Evolutionary conservation across 2,888 invertebrate genomes (phyloP).

Genomic region (Acrocyrtus sp.): DNA sequence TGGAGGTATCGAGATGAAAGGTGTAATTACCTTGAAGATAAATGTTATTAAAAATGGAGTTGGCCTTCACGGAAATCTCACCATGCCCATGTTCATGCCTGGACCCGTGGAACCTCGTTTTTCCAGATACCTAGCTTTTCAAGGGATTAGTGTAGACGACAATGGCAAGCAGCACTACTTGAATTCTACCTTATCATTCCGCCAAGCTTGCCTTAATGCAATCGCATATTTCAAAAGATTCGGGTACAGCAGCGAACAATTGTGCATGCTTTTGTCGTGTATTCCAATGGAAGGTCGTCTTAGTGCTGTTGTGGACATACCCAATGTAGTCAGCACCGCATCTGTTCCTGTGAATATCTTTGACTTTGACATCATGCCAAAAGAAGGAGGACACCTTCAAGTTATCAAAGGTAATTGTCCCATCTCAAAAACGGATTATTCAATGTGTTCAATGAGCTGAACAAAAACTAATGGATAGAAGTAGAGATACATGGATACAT

Average conservation of each 20-base stretch:
- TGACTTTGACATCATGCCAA: too few relatives aligned
- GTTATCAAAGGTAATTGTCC: too few relatives aligned
- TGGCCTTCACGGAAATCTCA: constrained; percentile 28
- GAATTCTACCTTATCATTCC: constrained; percentile 42
- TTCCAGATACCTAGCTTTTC: constrained; percentile 50
- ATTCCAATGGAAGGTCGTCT: constrained; percentile 49
- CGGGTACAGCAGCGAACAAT: constrained; percentile 53
- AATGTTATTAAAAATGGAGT: constrained; percentile 53
- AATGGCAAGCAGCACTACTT: constrained; percentile 44
- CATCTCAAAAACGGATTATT: too few relatives aligned
- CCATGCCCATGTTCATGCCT: constrained; percentile 55
- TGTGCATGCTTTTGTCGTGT: constrained; percentile 38
- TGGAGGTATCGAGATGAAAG: constrained; percentile 58
- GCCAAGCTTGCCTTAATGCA: constrained; percentile 45
- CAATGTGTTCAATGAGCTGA: too few relatives aligned
- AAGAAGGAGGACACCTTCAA: too few relatives aligned
- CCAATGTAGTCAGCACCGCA: constrained; percentile 52
- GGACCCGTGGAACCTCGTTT: constrained; percentile 55
- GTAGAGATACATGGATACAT: too few relatives aligned
- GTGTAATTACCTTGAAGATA: constrained; percentile 37
- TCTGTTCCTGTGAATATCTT: too few relatives aligned
- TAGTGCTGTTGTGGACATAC: constrained; percentile 44
- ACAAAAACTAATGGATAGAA: too few relatives aligned
- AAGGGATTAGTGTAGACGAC: constrained; percentile 56
- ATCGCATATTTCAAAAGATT: constrained; percentile 55